Evolutionary conservation across 2,797 vertebrate species (phyloP).

Genomic region (Taeniopygia guttata): DNA sequence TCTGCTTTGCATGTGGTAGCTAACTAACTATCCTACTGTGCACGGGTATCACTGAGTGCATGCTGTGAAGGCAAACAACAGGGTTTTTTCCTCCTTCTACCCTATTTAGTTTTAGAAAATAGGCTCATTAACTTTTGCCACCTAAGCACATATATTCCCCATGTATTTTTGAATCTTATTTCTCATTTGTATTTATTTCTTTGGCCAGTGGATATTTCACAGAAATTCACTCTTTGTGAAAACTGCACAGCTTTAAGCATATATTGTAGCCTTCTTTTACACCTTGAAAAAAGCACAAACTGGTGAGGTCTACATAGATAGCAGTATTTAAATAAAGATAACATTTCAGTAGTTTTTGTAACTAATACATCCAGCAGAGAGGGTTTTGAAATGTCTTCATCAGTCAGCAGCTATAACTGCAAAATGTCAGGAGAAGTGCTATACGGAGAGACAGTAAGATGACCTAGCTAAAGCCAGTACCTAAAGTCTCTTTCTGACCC

Average conservation of each 20-base stretch:
- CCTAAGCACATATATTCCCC: constrained; percentile 69
- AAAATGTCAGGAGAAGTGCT: constrained; percentile 13
- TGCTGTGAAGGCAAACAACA: constrained; percentile 79
- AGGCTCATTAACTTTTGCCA: constrained; percentile 75
- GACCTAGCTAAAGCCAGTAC: constrained; percentile 7
- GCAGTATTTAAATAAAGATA: neutral
- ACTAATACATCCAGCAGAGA: constrained; percentile 6
- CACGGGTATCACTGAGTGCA: constrained; percentile 77
- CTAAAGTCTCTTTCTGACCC: constrained; percentile 86
- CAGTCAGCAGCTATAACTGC: neutral
- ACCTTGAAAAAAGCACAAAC: neutral
- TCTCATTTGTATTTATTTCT: constrained; percentile 58
- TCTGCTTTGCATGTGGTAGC: constrained; percentile 81
- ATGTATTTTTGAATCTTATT: constrained; percentile 64
- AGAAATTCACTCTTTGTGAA: neutral
- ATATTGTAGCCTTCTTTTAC: neutral
- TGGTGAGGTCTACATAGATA: neutral
- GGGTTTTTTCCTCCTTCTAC: constrained; percentile 67
- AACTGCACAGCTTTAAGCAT: neutral
- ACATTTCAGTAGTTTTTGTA: constrained; percentile 13
- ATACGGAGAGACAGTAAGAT: constrained; percentile 46
- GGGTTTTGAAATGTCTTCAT: constrained; percentile 46
- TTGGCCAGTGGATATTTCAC: constrained; percentile 1
- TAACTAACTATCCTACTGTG: constrained; percentile 81
- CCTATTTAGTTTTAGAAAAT: constrained; percentile 77